Evolutionary conservation across 2,797 vertebrate species (phyloP).

Genomic region (Sebastes kiyomatsui): DNA sequence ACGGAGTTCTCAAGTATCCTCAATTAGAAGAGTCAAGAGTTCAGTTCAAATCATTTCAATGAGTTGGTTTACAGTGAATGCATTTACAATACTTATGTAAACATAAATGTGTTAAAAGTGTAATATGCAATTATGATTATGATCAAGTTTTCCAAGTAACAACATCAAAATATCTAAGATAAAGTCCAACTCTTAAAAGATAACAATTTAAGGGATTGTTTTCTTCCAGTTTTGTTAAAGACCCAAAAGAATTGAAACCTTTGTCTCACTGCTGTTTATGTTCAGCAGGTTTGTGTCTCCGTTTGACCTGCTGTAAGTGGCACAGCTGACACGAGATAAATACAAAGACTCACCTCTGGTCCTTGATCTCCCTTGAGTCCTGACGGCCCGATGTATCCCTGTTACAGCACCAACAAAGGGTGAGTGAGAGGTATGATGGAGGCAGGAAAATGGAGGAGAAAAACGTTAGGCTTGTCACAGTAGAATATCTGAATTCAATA

Average conservation of each 20-base stretch:
- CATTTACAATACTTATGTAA: not conserved
- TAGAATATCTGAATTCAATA: slow-evolving; percentile 2
- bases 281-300: not conserved
- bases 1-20: not conserved
- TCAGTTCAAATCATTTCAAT: not conserved
- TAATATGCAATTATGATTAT: not conserved
- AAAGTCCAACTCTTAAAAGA: not conserved
- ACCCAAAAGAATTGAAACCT: not conserved
- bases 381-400: slow-evolving; percentile 86
- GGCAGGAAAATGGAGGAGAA: slow-evolving; percentile 17
- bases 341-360: slow-evolving; percentile 78
- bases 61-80: not conserved
- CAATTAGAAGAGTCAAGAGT: not conserved
- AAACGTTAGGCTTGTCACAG: slow-evolving; percentile 1
- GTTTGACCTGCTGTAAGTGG: not conserved
- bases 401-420: slow-evolving; percentile 48
- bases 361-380: slow-evolving; percentile 88
- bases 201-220: not conserved
- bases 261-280: not conserved
- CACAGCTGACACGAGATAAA: slow-evolving; percentile 18
- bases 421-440: not conserved
- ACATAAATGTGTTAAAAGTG: not conserved
- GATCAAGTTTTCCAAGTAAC: too few relatives aligned
- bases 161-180: too few relatives aligned
- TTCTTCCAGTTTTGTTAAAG: not conserved